These are phyloP conservation scores for Amblyjoppa fuscipennis DNA, from an alignment of 2,888 invertebrate species.

Conservation along the genomic window DNA sequence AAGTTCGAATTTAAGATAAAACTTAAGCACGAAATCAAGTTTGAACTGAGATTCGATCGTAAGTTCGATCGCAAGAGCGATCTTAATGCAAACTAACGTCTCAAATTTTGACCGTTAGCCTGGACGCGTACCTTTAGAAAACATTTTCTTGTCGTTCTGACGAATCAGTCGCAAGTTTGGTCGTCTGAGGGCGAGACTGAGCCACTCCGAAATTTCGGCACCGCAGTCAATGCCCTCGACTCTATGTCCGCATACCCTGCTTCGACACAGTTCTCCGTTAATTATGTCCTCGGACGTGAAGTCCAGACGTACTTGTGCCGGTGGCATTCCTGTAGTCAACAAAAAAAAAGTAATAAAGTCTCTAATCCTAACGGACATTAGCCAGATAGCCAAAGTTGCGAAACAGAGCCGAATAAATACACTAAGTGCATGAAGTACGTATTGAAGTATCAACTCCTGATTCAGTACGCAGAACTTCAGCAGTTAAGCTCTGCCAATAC, in stretches of 20 bases:
- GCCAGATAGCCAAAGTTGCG: too few species aligned
- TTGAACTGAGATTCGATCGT: too few species aligned
- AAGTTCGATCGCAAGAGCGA: too few species aligned
- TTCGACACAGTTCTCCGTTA: constrained; percentile 88
- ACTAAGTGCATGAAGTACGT: too few species aligned
- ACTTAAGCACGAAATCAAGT: too few species aligned
- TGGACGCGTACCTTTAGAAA: constrained; percentile 28
- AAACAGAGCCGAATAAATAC: too few species aligned
- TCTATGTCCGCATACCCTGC: constrained; percentile 94
- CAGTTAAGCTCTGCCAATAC: too few species aligned
- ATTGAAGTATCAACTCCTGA: too few species aligned
- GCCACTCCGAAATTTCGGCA: constrained; percentile 92
- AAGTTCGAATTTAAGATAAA: too few species aligned
- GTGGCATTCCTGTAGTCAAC: constrained; percentile 85
- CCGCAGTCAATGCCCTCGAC: constrained; percentile 95
- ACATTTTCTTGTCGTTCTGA: constrained; percentile 84
- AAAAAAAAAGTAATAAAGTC: background rate
- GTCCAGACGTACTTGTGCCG: constrained; percentile 87
- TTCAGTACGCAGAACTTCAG: background rate
- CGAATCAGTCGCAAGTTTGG: constrained; percentile 90
- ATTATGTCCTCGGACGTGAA: constrained; percentile 74
- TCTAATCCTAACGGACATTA: background rate
- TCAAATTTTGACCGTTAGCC: background rate
- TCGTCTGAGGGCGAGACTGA: constrained; percentile 90
- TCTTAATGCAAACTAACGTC: background rate